A percentile compares a stretch with the other conserved stretches of the same genome.
These are phyloP conservation scores for Labia minor DNA, from an alignment of 2,888 invertebrate genomes.

Conservation along the genomic window DNA sequence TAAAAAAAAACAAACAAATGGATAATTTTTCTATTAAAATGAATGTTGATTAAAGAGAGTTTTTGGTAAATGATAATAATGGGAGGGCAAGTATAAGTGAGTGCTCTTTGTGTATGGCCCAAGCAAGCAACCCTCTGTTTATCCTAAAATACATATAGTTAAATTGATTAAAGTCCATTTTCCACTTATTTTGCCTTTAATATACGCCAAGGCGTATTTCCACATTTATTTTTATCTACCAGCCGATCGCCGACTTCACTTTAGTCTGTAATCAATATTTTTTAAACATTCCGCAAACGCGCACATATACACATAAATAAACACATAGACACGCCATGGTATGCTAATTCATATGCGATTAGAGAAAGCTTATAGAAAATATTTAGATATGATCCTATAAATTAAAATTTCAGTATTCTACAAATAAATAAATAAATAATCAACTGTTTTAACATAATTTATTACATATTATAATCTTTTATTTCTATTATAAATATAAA, in stretches of 20 bases:
- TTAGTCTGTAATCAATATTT: neutral
- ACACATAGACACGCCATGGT: neutral
- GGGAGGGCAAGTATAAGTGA: neutral
- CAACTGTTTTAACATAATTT: too few species aligned
- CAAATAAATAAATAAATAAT: too few species aligned
- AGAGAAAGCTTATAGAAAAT: neutral
- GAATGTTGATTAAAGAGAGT: neutral
- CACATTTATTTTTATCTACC: slow-evolving; percentile 5
- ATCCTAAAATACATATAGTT: slow-evolving; percentile 13
- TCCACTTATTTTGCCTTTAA: slow-evolving; percentile 13
- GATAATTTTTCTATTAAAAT: slow-evolving; percentile 13
- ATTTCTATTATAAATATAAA: too few species aligned
- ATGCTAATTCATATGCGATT: neutral
- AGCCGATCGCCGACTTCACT: neutral
- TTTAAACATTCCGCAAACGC: slow-evolving; percentile 8
- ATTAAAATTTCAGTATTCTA: neutral
- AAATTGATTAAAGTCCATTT: slow-evolving; percentile 13
- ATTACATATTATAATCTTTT: too few species aligned
- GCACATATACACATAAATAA: neutral
- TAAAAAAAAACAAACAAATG: slow-evolving; percentile 13
- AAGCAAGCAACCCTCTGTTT: neutral
- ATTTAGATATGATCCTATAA: neutral
- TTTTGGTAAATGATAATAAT: neutral
- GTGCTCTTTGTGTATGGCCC: neutral
- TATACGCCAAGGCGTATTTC: slow-evolving; percentile 13